Evolutionary conservation across 1,140 invertebrate species (phyloP), one percentile per base, ranked within the genome.

Genomic region (Apis florea): DNA sequence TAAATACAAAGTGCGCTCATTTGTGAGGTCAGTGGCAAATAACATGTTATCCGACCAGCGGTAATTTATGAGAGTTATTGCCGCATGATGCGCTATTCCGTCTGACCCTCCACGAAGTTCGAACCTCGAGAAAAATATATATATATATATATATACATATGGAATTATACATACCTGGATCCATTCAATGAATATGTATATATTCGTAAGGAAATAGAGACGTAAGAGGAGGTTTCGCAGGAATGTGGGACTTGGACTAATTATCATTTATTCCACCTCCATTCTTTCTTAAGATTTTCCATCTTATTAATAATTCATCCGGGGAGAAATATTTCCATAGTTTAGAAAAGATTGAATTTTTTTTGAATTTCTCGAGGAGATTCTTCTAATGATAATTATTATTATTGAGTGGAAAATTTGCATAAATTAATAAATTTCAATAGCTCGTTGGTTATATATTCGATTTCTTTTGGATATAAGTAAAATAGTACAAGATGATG

Each of bases 1-100:
- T 93, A 93, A 93, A 93, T 92, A 92, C 88, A 93, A 93, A 92
- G 89, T 92, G 92, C 91, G 92, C 90, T 93, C 92, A 93, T 93
- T 93, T 93, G 91, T 90, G 89, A 92, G 90, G 91, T 92, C 92
- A 71, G 92, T 93, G 92, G 92, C 92, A 93, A 93, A 93, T 93
- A 93, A 93, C 92, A 93, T 90, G 91, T 92, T 93, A 89, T 79
- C 83, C 83, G 75, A 83, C 90, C 88, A 90, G 89, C 78, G 68
- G 83, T 92, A 92, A 93, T 93, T 93, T 92, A 93, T 92, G 92
- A 92, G 90, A 82, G 63, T 78, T 40, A 40, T 40, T 40, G 67
- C 74, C 66, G 73, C 85, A 72, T 58, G 73, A 88, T 40, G 31
- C 80, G 85, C 68, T 69, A 15, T 64, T 69, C 31, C 58, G 24